Evolutionary conservation across 2,113 vertebrate species (phyloP).

Genomic region (Anguilla rostrata): DNA sequence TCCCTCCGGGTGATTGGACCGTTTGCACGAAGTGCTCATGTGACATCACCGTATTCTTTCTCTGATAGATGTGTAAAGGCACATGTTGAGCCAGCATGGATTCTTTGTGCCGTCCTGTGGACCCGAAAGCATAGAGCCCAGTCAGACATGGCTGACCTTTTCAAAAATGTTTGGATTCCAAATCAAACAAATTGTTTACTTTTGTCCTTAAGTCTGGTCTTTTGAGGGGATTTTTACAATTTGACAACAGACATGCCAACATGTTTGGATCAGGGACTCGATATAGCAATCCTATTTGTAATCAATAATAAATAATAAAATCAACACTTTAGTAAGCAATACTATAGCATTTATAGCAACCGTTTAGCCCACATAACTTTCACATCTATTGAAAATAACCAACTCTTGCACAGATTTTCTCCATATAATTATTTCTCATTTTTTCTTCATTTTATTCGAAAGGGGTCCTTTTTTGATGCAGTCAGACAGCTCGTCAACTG

Average conservation of each 20-base stretch:
- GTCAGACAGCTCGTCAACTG: background rate
- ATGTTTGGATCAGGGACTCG: too few species aligned
- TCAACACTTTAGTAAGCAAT: background rate
- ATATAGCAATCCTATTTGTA: too few species aligned
- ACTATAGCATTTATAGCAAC: background rate
- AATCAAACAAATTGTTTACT: background rate
- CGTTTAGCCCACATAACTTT: too few species aligned
- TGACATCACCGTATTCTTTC: background rate
- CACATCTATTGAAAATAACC: too few species aligned
- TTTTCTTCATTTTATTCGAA: background rate
- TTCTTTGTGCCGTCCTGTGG: background rate
- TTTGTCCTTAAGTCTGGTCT: background rate
- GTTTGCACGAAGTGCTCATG: background rate
- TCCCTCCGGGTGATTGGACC: background rate
- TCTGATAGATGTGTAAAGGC: background rate
- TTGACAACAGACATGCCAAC: too few species aligned
- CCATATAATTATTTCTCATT: too few species aligned
- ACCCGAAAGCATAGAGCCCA: background rate
- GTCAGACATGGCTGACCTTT: conserved; percentile 12
- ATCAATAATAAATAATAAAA: background rate
- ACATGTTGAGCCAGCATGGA: background rate
- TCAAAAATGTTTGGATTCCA: background rate
- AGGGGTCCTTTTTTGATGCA: background rate
- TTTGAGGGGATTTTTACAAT: too few species aligned
- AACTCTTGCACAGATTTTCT: too few species aligned